These are phyloP conservation scores for Calameuta filiformis DNA, from an alignment of 2,888 invertebrate genomes.

Conservation along the genomic window DNA sequence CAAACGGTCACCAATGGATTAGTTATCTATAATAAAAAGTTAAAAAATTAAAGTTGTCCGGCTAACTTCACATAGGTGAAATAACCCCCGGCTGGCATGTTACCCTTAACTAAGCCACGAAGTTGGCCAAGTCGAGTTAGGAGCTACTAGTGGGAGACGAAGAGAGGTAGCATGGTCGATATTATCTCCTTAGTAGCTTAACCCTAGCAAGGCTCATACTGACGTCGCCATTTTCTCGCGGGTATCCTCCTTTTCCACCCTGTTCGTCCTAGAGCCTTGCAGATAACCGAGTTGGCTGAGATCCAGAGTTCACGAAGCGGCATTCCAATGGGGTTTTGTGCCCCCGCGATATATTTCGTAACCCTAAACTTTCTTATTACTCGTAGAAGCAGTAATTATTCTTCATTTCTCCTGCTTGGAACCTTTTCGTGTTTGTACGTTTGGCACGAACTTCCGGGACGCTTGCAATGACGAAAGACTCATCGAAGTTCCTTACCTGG, in stretches of 20 bases:
- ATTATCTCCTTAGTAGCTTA: slow-evolving; percentile 36
- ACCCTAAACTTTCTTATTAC: slow-evolving; percentile 2
- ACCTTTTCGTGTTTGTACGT: background rate
- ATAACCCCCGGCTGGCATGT: background rate
- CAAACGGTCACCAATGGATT: no score
- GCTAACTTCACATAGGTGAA: no score
- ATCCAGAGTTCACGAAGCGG: slow-evolving; percentile 44
- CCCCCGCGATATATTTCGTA: slow-evolving; percentile 16
- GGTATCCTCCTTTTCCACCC: slow-evolving; percentile 26
- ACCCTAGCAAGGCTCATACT: slow-evolving; percentile 28
- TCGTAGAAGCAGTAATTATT: background rate
- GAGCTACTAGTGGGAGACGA: background rate
- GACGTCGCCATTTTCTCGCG: slow-evolving; percentile 16
- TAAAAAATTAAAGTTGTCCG: no score
- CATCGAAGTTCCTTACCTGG: background rate
- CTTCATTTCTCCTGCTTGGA: background rate
- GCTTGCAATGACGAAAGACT: background rate
- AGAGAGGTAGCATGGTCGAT: slow-evolving; percentile 30
- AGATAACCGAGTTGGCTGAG: slow-evolving; percentile 45
- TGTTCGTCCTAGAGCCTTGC: slow-evolving; percentile 17
- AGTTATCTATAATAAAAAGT: no score
- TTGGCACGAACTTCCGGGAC: background rate
- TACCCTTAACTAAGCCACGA: slow-evolving; percentile 4
- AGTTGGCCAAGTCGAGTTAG: slow-evolving; percentile 11
- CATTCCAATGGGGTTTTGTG: slow-evolving; percentile 36